phyloP scores from a whole-genome alignment of 2,113 vertebrate genomes.

The Gymnobelideus leadbeateri region DNA sequence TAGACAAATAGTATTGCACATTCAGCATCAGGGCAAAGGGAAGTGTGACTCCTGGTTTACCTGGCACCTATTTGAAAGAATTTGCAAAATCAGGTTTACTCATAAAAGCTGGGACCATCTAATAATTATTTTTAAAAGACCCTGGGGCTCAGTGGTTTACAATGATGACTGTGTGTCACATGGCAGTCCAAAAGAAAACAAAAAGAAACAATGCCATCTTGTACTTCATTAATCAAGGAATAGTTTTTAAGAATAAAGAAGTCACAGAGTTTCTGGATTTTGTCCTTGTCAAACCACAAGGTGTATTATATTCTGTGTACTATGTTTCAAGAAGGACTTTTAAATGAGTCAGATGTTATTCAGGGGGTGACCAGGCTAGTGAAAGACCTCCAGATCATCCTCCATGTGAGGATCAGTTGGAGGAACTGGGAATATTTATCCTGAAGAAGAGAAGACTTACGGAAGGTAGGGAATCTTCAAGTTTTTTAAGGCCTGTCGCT shows the following conservation, averaged over 20 bases:
- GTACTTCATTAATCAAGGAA: background rate
- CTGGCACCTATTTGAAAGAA: background rate
- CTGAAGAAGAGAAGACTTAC: background rate
- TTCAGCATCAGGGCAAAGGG: background rate
- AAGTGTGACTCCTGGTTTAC: background rate
- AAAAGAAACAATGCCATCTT: background rate
- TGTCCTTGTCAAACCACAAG: background rate
- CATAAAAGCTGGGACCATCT: background rate
- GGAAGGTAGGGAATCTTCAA: background rate
- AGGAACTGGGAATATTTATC: background rate
- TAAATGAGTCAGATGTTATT: background rate
- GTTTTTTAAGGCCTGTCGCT: background rate
- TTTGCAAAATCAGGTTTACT: background rate
- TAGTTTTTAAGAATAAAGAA: background rate
- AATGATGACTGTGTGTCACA: background rate
- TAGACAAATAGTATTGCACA: background rate
- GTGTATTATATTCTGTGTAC: background rate
- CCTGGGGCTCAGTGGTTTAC: background rate
- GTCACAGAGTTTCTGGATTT: background rate
- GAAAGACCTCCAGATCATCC: background rate
- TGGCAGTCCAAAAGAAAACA: no score
- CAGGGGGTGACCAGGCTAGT: background rate
- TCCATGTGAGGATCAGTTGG: background rate
- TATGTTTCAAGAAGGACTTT: background rate
- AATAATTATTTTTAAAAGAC: background rate